These are phyloP conservation scores for Phalloptychus januarius DNA, from an alignment of 2,797 vertebrate genomes.

Conservation along the genomic window DNA sequence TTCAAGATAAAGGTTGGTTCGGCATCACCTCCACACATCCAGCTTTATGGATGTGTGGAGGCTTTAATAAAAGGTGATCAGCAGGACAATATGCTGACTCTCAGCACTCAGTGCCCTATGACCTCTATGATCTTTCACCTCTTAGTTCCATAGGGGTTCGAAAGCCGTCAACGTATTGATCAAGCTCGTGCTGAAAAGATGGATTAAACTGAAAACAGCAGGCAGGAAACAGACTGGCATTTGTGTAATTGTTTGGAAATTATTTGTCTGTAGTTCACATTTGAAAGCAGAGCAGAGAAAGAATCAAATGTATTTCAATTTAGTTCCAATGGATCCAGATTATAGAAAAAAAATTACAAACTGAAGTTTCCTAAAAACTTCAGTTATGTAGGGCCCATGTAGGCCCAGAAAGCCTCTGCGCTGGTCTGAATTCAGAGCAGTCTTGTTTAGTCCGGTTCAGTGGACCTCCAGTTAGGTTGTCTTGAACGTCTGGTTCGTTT, in stretches of 20 bases:
- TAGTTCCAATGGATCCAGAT: not conserved
- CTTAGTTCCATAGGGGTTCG: constrained; percentile 5
- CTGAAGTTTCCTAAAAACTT: not conserved
- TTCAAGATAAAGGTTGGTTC: not conserved
- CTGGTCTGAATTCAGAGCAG: not conserved
- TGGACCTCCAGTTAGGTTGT: no score
- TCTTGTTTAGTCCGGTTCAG: no score
- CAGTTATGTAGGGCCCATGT: no score
- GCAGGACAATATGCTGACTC: constrained; percentile 42
- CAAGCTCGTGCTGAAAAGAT: constrained; percentile 21
- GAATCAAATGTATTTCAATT: not conserved
- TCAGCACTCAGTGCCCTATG: constrained; percentile 42
- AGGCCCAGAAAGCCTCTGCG: not conserved
- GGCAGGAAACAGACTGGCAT: not conserved
- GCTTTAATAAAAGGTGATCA: constrained; percentile 16
- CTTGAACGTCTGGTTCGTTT: no score
- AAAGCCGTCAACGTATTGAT: constrained; percentile 48
- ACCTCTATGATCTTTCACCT: constrained; percentile 47
- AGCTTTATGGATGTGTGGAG: not conserved
- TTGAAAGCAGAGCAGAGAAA: not conserved
- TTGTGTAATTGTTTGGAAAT: not conserved
- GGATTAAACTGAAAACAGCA: not conserved
- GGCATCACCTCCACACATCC: not conserved
- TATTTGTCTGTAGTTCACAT: not conserved
- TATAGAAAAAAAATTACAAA: not conserved